Percentiles rank a stretch among this genome's conserved stretches.
Conservation (phyloP, 2,113 vertebrate genomes). For the Gobio gobio region DNA sequence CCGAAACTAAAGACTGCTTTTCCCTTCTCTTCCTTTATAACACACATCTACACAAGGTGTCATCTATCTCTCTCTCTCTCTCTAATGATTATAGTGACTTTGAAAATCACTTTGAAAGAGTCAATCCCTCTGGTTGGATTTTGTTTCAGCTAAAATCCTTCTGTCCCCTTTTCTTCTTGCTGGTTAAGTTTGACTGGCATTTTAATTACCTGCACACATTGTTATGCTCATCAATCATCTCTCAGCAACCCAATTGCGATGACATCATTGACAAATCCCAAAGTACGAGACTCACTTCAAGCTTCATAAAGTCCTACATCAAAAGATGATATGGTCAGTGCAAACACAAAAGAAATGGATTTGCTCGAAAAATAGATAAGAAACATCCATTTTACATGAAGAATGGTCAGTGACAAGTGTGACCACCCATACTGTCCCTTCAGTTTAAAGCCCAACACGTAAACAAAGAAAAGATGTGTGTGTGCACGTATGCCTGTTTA, state of each 20-base stretch:
- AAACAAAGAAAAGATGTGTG: conserved; percentile 30
- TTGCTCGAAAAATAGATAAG: conserved; percentile 21
- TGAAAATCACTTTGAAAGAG: conserved; percentile 37
- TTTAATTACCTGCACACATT: conserved; percentile 75
- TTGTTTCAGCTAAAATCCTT: conserved; percentile 75
- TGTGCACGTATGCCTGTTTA: conserved; percentile 6
- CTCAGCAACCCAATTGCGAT: conserved; percentile 79
- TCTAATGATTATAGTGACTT: conserved; percentile 45
- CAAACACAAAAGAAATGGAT: conserved; percentile 1
- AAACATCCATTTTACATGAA: conserved; percentile 23
- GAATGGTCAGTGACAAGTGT: conserved; percentile 47
- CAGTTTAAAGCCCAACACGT: conserved; percentile 20
- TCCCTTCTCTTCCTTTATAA: neutral
- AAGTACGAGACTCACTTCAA: conserved; percentile 41
- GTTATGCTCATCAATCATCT: conserved; percentile 81
- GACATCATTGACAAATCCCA: conserved; percentile 71
- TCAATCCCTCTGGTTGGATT: conserved; percentile 50
- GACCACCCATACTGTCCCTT: conserved; percentile 32
- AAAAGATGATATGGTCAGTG: conserved; percentile 28
- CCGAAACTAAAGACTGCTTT: neutral
- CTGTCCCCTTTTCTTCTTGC: conserved; percentile 67
- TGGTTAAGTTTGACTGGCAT: conserved; percentile 78
- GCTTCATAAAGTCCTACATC: conserved; percentile 30
- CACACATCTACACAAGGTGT: conserved; percentile 29
- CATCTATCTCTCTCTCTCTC: conserved; percentile 42